These are phyloP conservation scores for Osmerus eperlanus DNA, from an alignment of 2,113 vertebrate genomes.

Conservation along the genomic window DNA sequence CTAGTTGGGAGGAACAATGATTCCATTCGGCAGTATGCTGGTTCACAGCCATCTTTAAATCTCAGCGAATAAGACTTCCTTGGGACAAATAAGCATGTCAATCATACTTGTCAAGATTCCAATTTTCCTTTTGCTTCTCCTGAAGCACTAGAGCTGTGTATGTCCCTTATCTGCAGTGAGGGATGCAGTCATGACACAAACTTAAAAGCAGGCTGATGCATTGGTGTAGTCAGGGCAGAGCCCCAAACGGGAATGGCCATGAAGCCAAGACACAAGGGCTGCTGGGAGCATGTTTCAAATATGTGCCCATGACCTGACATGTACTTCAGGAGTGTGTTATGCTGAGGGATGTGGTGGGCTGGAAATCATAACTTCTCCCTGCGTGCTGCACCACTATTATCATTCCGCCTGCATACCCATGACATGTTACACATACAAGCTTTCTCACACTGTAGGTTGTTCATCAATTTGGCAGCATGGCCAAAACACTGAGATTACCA, in stretches of 20 bases:
- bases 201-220: slow-evolving; percentile 52
- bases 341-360: slow-evolving; percentile 37
- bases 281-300: slow-evolving; percentile 59
- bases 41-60: slow-evolving; percentile 64
- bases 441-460: slow-evolving; percentile 10
- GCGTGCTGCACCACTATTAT: slow-evolving; percentile 17
- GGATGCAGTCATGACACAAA: slow-evolving; percentile 59
- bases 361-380: slow-evolving; percentile 36
- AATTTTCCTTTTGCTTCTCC: slow-evolving; percentile 64
- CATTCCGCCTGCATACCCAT: slow-evolving; percentile 22
- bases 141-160: slow-evolving; percentile 43
- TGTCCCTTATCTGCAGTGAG: slow-evolving; percentile 54
- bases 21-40: slow-evolving; percentile 50
- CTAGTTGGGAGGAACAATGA: slow-evolving; percentile 61
- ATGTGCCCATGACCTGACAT: slow-evolving; percentile 63
- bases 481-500: slow-evolving; percentile 6
- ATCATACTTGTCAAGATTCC: slow-evolving; percentile 70
- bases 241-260: slow-evolving; percentile 59
- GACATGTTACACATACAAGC: slow-evolving; percentile 30
- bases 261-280: slow-evolving; percentile 53
- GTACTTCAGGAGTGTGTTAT: slow-evolving; percentile 40
- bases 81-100: slow-evolving; percentile 62
- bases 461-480: neutral
- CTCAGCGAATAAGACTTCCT: slow-evolving; percentile 65
- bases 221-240: slow-evolving; percentile 62